Evolutionary conservation across 2,888 invertebrate genomes (phyloP).

Genomic region (Perizoma flavofasciatum): DNA sequence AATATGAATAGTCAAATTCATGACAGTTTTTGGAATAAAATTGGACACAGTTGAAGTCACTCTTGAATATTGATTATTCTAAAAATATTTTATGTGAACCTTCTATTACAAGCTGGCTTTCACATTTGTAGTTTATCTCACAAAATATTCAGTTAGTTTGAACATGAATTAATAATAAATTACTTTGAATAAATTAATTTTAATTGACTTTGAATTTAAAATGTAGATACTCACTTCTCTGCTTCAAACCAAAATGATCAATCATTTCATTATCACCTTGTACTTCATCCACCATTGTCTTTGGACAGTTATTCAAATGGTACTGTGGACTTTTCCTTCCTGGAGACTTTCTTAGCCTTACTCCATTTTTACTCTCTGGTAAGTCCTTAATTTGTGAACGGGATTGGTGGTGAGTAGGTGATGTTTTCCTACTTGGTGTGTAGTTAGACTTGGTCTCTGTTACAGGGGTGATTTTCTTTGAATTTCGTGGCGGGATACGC

Average conservation of each 20-base stretch:
- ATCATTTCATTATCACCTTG: constrained; percentile 39
- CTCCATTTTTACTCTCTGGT: constrained; percentile 37
- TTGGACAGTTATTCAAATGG: constrained; percentile 57
- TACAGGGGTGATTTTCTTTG: constrained; percentile 48
- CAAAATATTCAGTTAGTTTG: no score
- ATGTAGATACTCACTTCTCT: constrained; percentile 58
- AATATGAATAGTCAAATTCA: no score
- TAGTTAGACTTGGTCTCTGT: constrained; percentile 51
- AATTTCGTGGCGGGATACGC: constrained; percentile 42
- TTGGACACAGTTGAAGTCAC: no score
- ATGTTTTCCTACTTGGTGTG: constrained; percentile 45
- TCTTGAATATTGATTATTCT: no score
- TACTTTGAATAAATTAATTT: no score
- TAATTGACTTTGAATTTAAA: no score
- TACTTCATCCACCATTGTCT: constrained; percentile 57
- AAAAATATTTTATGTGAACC: no score
- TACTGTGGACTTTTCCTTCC: constrained; percentile 47
- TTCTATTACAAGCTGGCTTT: constrained; percentile 1
- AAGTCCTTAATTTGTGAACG: constrained; percentile 44
- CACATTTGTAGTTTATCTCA: neutral
- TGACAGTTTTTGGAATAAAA: no score
- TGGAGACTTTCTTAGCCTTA: constrained; percentile 44
- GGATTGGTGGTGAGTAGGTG: constrained; percentile 43
- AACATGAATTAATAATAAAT: no score
- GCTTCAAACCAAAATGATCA: constrained; percentile 52